Conservation (phyloP, 2,888 invertebrate species). For the Leptinotarsa tumamoca region DNA sequence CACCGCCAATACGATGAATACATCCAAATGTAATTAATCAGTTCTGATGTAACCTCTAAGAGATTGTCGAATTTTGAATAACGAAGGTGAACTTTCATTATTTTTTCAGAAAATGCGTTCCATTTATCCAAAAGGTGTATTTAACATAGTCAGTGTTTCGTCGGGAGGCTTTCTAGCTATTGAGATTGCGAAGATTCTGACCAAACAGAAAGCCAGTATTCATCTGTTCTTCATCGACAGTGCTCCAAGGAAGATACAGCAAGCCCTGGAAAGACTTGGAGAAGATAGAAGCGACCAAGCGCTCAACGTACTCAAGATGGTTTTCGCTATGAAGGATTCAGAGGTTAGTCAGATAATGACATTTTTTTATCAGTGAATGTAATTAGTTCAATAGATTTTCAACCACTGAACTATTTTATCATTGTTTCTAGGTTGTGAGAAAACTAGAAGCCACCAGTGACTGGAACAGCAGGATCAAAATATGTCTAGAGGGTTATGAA, state of each 20-base stretch:
- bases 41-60: no score
- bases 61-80: neutral
- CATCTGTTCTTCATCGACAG: conserved; percentile 85
- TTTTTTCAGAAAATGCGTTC: conserved; percentile 72
- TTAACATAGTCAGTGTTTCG: conserved; percentile 88
- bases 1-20: no score
- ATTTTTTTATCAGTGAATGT: neutral
- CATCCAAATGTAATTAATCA: rapidly evolving
- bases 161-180: conserved; percentile 86
- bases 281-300: conserved; percentile 62
- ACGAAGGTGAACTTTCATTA: neutral
- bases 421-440: conserved; percentile 52
- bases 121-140: conserved; percentile 73
- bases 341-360: conserved; percentile 52
- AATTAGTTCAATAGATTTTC: neutral
- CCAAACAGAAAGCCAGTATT: conserved; percentile 71
- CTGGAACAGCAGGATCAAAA: conserved; percentile 56
- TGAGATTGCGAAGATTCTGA: conserved; percentile 80
- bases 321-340: conserved; percentile 67
- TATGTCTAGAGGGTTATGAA: conserved; percentile 52
- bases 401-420: neutral
- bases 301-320: conserved; percentile 71
- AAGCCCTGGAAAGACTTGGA: conserved; percentile 68
- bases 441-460: conserved; percentile 51
- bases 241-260: conserved; percentile 77